Conservation (phyloP, 1,140 invertebrate species). For the Idris sp. region DNA sequence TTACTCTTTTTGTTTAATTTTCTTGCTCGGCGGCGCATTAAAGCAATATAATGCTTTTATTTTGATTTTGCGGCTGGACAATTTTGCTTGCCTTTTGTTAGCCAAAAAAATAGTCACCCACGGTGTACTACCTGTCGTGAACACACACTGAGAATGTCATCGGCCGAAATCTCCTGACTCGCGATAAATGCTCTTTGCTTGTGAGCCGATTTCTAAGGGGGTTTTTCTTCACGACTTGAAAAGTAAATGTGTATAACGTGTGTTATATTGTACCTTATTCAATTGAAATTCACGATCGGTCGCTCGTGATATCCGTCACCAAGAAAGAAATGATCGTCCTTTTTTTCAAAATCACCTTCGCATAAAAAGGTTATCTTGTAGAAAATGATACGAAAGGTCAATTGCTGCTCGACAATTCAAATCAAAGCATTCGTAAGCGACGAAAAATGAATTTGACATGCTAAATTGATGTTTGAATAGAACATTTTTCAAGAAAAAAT, state of each 20-base stretch:
- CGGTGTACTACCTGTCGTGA: conserved; percentile 41
- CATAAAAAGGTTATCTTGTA: no score
- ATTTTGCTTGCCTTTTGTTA: conserved; percentile 46
- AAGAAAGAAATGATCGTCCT: conserved; percentile 24
- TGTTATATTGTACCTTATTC: conserved; percentile 40
- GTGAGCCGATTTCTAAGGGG: conserved; percentile 60
- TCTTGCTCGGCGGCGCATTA: conserved; percentile 36
- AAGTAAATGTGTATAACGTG: conserved; percentile 17
- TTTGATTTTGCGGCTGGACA: conserved; percentile 59
- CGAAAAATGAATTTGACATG: no score
- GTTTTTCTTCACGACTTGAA: conserved; percentile 30
- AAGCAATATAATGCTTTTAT: conserved; percentile 45
- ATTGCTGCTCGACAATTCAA: no score
- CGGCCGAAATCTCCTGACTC: conserved; percentile 36
- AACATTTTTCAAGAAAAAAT: no score
- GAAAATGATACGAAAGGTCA: no score
- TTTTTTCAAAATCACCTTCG: conserved; percentile 11
- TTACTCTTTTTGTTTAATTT: conserved; percentile 27
- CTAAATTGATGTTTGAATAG: no score
- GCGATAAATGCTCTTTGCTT: conserved; percentile 51
- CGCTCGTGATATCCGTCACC: conserved; percentile 32
- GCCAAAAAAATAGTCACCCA: conserved; percentile 39
- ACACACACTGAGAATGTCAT: conserved; percentile 43
- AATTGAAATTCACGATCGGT: conserved; percentile 53
- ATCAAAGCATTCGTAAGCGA: no score